Conservation (phyloP, 30 jellyfish, hydroid and myxozoan genomes). For the Aurelia sp. region DNA sequence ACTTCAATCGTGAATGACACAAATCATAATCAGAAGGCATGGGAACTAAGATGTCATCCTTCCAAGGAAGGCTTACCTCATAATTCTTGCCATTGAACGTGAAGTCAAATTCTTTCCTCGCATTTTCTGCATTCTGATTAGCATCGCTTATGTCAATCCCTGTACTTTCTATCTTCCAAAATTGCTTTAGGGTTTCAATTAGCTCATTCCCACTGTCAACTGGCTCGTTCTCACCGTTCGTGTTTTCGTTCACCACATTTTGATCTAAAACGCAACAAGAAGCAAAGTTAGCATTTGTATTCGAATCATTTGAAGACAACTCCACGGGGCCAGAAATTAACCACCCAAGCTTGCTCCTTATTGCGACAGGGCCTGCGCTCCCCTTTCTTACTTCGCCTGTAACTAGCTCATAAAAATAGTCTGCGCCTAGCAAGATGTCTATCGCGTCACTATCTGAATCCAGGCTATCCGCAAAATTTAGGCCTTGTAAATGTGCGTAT, state of each 20-base stretch:
- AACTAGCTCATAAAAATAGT: constrained; percentile 24
- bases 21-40: constrained; percentile 21
- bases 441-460: not conserved
- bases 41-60: not conserved
- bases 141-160: not conserved
- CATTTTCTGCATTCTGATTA: too few species aligned
- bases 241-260: not conserved
- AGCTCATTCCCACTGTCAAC: not conserved
- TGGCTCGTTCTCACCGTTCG: not conserved
- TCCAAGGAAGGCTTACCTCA: constrained; percentile 48
- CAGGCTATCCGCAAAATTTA: constrained; percentile 1
- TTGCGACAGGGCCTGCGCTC: constrained; percentile 37
- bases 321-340: constrained; percentile 23
- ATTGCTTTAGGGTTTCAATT: not conserved
- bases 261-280: not conserved
- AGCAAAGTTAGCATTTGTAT: constrained; percentile 19
- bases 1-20: constrained; percentile 10
- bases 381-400: constrained; percentile 36
- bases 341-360: constrained; percentile 49
- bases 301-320: not conserved
- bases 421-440: constrained; percentile 30
- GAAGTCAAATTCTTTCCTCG: not conserved
- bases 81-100: constrained; percentile 1
- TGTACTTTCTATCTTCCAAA: not conserved
- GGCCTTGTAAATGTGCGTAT: constrained; percentile 15